Evolutionary conservation across 2,888 invertebrate genomes (phyloP), one percentile per base, ranked within the genome.

Genomic region (Hydraecia micacea): DNA sequence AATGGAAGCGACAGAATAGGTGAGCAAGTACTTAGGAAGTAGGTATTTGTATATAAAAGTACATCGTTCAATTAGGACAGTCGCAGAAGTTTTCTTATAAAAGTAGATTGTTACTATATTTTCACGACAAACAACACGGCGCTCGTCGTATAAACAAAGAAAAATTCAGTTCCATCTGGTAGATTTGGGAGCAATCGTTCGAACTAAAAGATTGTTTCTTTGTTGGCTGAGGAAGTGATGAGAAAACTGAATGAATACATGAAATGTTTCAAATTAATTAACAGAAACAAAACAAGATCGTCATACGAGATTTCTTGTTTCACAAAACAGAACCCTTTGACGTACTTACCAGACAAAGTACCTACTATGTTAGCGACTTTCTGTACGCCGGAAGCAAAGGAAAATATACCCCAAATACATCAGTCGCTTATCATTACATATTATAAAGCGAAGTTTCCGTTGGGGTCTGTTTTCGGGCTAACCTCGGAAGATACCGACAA

Each of bases 151-250:
- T 88, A 87, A 89, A 89, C 84, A 88, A 89, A 88, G 86, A 87
- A 87, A 86, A 88, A 90, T 79, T 87, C 81, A n/a, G 76, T 87
- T 89, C 85, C 89, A 87, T 87, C 86, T 88, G 87, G 80, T 81
- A 87, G 81, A 85, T 86, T 84, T 80, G 79, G 85, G 71, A 85
- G 87, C 84, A 90, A 90, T 90, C 88, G 85, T 72, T 89, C 74
- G 81, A 66, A 88, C 90, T 88, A 87, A 90, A 88, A 89, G 79
- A 90, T 90, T 90, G 86, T 86, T 89, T 85, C 81, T 80, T 84
- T 83, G 81, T 86, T 83, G 75, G 60, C 80, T 69, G 39, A 75
- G 83, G 71, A 84, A 86, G 80, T 77, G 79, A 85, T 82, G 78
- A 80, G 76, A 77, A 74, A 78, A 84, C 70, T 75, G 77, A 86